phyloP scores from a whole-genome alignment of 2,113 vertebrate species.

The Oreochromis spilurus region DNA sequence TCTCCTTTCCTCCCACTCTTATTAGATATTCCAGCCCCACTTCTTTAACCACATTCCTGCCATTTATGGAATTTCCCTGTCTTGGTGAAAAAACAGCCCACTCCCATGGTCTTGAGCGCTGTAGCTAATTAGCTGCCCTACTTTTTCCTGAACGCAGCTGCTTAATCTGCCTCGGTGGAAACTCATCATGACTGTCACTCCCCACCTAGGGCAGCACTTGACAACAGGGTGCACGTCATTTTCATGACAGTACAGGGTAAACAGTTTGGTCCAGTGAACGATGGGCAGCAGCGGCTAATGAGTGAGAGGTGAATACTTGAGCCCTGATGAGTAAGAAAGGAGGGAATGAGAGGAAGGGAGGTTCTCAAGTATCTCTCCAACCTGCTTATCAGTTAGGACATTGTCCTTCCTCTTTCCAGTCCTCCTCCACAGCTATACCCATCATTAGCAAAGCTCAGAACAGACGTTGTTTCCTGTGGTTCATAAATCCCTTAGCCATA shows the following conservation, averaged over 20 bases:
- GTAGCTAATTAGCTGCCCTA: conserved; percentile 65
- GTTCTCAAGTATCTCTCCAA: conserved; percentile 40
- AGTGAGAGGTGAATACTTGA: conserved; percentile 58
- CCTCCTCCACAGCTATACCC: conserved; percentile 35
- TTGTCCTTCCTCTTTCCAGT: conserved; percentile 36
- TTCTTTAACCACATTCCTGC: conserved; percentile 48
- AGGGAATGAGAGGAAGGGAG: conserved; percentile 40
- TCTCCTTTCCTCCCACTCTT: conserved; percentile 20
- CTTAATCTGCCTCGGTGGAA: conserved; percentile 48
- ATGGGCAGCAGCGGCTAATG: conserved; percentile 55
- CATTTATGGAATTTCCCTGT: conserved; percentile 53
- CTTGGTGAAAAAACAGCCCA: conserved; percentile 51
- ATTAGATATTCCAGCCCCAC: conserved; percentile 12
- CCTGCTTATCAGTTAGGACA: conserved; percentile 51
- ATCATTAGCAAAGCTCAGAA: conserved; percentile 55
- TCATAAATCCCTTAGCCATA: conserved; percentile 29
- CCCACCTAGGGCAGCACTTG: conserved; percentile 21
- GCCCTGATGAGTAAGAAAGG: conserved; percentile 29
- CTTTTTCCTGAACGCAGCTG: conserved; percentile 29
- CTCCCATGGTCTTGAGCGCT: conserved; percentile 22
- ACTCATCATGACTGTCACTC: conserved; percentile 51
- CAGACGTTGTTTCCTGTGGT: not conserved
- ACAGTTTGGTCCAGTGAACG: conserved; percentile 46
- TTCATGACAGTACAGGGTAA: conserved; percentile 52
- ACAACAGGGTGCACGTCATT: conserved; percentile 46